These are phyloP conservation scores for Onychostruthus taczanowskii DNA, from an alignment of 2,113 vertebrate species.

Conservation along the genomic window DNA sequence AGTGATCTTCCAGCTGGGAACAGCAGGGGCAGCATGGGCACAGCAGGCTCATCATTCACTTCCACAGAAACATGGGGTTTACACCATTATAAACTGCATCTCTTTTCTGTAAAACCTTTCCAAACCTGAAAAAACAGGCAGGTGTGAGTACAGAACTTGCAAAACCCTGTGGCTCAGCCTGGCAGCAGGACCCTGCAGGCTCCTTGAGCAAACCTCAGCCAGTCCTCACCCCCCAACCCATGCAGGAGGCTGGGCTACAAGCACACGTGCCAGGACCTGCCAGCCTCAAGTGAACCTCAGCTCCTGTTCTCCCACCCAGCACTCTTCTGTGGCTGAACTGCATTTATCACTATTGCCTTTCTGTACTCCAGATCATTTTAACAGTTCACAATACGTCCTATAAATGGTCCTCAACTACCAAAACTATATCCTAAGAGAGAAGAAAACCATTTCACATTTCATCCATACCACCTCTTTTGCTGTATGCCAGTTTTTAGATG, in stretches of 20 bases:
- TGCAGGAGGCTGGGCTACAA: not conserved
- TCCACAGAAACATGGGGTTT: not conserved
- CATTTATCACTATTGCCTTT: not conserved
- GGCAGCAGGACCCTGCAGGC: fast-evolving
- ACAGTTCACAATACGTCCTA: not conserved
- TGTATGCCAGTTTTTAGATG: not conserved
- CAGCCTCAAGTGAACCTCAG: not conserved
- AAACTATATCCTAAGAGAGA: not conserved
- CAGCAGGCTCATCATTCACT: not conserved
- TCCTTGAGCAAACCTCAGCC: not conserved
- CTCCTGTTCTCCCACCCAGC: not conserved
- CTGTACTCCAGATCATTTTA: not conserved
- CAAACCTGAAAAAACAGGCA: not conserved
- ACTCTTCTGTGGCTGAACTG: not conserved
- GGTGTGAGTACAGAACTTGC: not conserved
- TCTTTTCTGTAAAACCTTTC: not conserved
- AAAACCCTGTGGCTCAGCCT: not conserved
- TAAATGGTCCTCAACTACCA: not conserved
- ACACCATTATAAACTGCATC: fast-evolving
- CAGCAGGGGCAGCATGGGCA: not conserved
- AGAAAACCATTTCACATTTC: not conserved
- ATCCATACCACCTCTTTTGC: not conserved
- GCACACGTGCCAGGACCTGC: not conserved
- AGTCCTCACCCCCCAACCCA: not conserved
- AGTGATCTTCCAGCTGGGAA: not conserved